A percentile compares a stretch with the other conserved stretches of the same genome.
phyloP scores from a whole-genome alignment of 2,888 invertebrate species.

The Tolmerus cingulatus region DNA sequence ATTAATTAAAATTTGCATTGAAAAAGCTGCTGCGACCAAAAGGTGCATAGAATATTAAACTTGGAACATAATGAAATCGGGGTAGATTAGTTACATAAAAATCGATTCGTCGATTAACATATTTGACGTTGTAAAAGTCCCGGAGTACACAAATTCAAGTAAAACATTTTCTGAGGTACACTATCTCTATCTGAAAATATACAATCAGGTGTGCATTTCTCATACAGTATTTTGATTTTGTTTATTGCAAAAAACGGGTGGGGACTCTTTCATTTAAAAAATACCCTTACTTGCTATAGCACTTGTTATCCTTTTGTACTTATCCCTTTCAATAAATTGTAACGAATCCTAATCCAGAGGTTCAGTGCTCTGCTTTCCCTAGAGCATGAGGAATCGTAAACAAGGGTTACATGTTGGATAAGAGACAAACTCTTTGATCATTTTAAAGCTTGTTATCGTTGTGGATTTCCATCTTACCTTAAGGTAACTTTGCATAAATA shows the following conservation, averaged over 20 bases:
- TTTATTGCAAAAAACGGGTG: neutral
- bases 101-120: neutral
- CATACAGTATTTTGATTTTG: slow-evolving; percentile 27
- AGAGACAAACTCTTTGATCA: slow-evolving; percentile 23
- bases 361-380: neutral
- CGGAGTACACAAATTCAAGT: neutral
- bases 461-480: neutral
- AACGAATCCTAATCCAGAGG: neutral
- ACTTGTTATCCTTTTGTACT: slow-evolving; percentile 4
- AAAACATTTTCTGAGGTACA: neutral
- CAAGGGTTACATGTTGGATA: slow-evolving; percentile 16
- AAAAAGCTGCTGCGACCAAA: neutral
- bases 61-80: neutral
- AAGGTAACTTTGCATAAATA: neutral
- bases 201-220: slow-evolving; percentile 14
- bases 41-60: neutral
- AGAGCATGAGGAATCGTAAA: slow-evolving; percentile 8
- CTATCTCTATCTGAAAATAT: neutral
- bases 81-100: slow-evolving; percentile 19
- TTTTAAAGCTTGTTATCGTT: slow-evolving; percentile 12
- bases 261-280: neutral
- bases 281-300: neutral
- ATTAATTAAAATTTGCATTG: slow-evolving; percentile 48
- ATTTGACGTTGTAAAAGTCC: neutral
- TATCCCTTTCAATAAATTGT: slow-evolving; percentile 16